Conservation (phyloP, 2,113 vertebrate genomes). For the Azemiops feae region DNA sequence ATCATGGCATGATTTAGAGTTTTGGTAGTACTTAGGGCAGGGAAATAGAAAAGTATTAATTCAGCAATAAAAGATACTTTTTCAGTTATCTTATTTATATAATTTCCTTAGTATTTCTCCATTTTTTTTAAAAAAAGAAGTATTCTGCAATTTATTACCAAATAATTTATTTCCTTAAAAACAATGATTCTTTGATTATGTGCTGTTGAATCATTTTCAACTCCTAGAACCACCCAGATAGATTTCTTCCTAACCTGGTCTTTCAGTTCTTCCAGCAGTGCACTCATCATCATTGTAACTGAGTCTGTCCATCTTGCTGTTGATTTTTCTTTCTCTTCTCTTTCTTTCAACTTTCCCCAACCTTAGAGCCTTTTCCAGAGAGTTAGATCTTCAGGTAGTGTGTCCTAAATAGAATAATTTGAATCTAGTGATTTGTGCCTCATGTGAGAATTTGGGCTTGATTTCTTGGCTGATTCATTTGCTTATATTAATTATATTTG, state of each 20-base stretch:
- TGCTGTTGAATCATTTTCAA: background rate
- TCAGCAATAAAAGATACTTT: slow-evolving; percentile 3
- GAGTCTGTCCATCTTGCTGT: background rate
- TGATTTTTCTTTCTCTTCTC: background rate
- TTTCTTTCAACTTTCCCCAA: background rate
- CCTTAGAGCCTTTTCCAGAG: background rate
- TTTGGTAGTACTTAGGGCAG: slow-evolving; percentile 6
- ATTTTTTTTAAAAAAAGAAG: background rate
- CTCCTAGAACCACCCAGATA: background rate
- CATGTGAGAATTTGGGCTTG: background rate
- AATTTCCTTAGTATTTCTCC: slow-evolving; percentile 10
- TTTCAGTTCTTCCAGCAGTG: background rate
- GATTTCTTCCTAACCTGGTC: background rate
- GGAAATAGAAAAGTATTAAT: slow-evolving; percentile 13
- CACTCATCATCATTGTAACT: background rate
- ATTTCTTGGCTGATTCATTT: background rate
- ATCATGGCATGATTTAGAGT: slow-evolving; percentile 7
- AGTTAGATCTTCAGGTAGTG: background rate
- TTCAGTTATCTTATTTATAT: slow-evolving; percentile 23
- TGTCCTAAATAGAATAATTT: background rate
- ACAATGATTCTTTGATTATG: background rate
- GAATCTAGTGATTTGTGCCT: background rate
- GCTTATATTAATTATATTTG: background rate
- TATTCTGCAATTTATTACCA: background rate
- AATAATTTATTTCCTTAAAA: slow-evolving; percentile 13